phyloP scores from a whole-genome alignment of 2,113 vertebrate genomes.

The Chauna torquata region DNA sequence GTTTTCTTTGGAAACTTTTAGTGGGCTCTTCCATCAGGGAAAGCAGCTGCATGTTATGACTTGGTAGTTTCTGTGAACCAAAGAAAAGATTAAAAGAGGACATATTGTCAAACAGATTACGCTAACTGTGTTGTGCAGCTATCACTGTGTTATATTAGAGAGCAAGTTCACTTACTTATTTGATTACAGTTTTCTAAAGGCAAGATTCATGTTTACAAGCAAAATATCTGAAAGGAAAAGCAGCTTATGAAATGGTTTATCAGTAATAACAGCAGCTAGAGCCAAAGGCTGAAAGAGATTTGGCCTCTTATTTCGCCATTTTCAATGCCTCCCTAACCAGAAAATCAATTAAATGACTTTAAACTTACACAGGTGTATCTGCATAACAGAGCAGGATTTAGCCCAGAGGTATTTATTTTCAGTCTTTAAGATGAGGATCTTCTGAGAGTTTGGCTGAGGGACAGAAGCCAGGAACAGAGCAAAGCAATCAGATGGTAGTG shows the following conservation, averaged over 20 bases:
- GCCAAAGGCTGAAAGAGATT: not conserved
- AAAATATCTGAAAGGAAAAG: constrained; percentile 32
- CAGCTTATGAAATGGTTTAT: constrained; percentile 25
- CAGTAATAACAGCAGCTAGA: constrained; percentile 3
- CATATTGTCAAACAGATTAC: constrained; percentile 40
- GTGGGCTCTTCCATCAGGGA: not conserved
- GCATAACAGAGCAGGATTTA: not conserved
- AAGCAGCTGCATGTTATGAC: not conserved
- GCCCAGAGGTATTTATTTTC: not conserved
- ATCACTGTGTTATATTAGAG: constrained; percentile 5
- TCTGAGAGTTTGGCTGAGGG: not conserved
- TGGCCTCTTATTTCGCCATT: not conserved
- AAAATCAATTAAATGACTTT: constrained; percentile 35
- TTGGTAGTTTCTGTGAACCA: not conserved
- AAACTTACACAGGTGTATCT: not conserved
- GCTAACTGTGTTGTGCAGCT: not conserved
- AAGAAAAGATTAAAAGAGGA: constrained; percentile 9
- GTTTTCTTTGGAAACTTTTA: not conserved
- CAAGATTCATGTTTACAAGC: constrained; percentile 1
- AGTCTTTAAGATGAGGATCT: not conserved
- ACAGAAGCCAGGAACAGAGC: not conserved
- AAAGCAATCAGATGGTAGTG: not conserved
- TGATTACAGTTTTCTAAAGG: constrained; percentile 49
- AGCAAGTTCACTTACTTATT: not conserved
- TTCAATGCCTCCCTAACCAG: not conserved